phyloP scores from a whole-genome alignment of 2,888 invertebrate species.

The Aporophyla nigra region DNA sequence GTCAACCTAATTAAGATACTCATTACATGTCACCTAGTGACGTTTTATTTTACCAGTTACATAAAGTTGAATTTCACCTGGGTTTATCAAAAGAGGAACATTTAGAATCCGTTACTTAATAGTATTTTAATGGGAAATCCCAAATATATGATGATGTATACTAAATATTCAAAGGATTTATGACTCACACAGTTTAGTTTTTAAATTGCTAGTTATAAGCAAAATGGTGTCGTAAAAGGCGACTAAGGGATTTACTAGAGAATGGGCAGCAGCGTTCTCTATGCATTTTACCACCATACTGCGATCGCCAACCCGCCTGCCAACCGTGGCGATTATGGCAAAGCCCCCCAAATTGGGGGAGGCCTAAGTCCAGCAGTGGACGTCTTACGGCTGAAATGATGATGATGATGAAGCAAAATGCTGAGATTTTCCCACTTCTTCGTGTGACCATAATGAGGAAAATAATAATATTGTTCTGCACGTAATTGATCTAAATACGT shows the following conservation, averaged over 20 bases:
- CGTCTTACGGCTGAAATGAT: too few species aligned
- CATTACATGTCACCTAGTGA: background rate
- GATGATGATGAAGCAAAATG: constrained; percentile 10
- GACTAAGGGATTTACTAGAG: too few species aligned
- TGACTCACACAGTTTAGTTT: constrained; percentile 31
- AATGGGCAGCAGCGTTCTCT: too few species aligned
- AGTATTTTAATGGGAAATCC: constrained; percentile 18
- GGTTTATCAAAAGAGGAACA: constrained; percentile 4
- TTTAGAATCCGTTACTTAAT: background rate
- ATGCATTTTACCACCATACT: too few species aligned
- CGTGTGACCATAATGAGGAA: constrained; percentile 32
- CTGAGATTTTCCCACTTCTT: constrained; percentile 34
- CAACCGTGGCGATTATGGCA: too few species aligned
- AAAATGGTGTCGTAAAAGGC: too few species aligned
- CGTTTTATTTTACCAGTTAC: background rate
- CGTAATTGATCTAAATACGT: constrained; percentile 19
- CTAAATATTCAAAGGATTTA: constrained; percentile 7
- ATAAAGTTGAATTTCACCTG: background rate
- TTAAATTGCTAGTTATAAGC: constrained; percentile 8
- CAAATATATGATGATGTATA: background rate
- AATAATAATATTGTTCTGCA: constrained; percentile 13
- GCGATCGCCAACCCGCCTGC: too few species aligned
- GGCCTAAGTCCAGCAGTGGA: too few species aligned
- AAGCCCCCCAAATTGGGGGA: too few species aligned
- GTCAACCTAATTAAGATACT: background rate